Base-by-base conservation (phyloP, 2,888 invertebrate species). In the Gibbula magus region DNA sequence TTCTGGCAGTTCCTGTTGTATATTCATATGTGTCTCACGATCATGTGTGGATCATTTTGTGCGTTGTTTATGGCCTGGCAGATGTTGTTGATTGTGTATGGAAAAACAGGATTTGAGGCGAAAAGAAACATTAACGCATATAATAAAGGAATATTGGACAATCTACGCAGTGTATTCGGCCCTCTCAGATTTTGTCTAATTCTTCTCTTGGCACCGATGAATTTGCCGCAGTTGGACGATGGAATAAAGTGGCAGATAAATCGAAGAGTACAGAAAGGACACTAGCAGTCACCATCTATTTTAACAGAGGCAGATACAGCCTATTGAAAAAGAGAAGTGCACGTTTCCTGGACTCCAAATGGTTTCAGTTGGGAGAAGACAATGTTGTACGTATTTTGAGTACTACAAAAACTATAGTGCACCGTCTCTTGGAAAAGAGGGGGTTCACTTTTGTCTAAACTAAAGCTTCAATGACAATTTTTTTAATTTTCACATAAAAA, bases 141-240 rank as follows among this genome's bases (percentile, higher is more conserved):
- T 29, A 51, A 81, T 20, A 51, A 29, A 39, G 77, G 80, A 45
- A 32, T 82, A 2, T 79, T 20, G 1, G 85, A 85, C 16, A 90
- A 89, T 77, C 77, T 91, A 10, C 81, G 85, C n/a, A 81, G 86
- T 29, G 89, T 91, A 35, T 91, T 92, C 82, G 92, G 92, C 53
- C 82, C 87, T 8, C 67, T 87, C 3, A 39, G 81, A 20, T 35
- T 66, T 1, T 66, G 76, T 22, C 53, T 75, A 61, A 4, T 77
- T 3, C 67, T 81, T 45, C 39, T 82, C 7, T 54, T 82, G 52
- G 61, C 77, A 20, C 84, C 84, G 0, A 32, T 82, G 74, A 52
- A 75, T 35, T 20, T 80, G 25, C 61, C 75, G 13, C 79, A 81
- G 51, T 75, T 54, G 16, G 82, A 84, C 7, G 88, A 91, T 86